Conservation (phyloP, 2,888 invertebrate genomes). For the Chrysotoxum bicinctum region DNA sequence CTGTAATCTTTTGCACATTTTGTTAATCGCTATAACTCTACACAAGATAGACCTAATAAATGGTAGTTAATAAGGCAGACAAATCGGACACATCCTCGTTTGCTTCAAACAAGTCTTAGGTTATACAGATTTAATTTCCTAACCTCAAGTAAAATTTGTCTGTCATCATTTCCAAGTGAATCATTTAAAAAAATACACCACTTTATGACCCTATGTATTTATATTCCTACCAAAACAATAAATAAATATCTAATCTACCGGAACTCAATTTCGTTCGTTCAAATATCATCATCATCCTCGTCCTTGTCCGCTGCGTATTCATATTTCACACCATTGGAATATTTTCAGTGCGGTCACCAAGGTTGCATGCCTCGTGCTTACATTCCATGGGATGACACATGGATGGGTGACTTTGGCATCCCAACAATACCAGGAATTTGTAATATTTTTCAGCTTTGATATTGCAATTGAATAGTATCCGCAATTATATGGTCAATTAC, state of each 20-base stretch:
- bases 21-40: too few relatives aligned
- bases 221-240: not conserved
- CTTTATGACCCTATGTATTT: not conserved
- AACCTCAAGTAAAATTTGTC: too few relatives aligned
- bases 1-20: too few relatives aligned
- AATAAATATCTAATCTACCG: not conserved
- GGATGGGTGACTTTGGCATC: not conserved
- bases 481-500: constrained; percentile 63
- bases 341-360: not conserved
- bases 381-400: constrained; percentile 14
- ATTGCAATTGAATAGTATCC: constrained; percentile 12
- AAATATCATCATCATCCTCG: not conserved
- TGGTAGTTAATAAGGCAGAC: too few relatives aligned
- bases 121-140: too few relatives aligned
- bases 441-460: constrained; percentile 9
- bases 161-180: not conserved
- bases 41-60: too few relatives aligned
- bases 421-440: constrained; percentile 11
- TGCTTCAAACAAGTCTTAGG: too few relatives aligned
- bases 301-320: not conserved
- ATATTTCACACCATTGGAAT: constrained; percentile 26
- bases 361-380: not conserved
- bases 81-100: too few relatives aligned
- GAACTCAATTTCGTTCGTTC: not conserved
- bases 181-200: not conserved